These are phyloP conservation scores for Cosmorhoe ocellata DNA, from an alignment of 2,888 invertebrate genomes.

Conservation along the genomic window DNA sequence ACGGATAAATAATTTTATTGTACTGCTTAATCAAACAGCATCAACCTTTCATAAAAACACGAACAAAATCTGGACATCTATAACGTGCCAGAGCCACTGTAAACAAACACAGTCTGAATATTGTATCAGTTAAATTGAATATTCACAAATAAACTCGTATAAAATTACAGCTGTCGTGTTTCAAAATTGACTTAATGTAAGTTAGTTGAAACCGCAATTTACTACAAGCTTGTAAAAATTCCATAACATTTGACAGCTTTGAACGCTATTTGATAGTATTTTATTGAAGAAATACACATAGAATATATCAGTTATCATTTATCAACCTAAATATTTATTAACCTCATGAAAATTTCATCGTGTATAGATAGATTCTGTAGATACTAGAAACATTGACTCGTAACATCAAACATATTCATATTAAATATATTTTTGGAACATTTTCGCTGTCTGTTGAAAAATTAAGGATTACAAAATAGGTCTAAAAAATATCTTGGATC, in stretches of 20 bases:
- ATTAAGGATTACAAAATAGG: too few relatives aligned
- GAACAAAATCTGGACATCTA: too few relatives aligned
- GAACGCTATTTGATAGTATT: slow-evolving; percentile 24
- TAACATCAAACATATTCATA: too few relatives aligned
- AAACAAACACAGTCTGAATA: background rate
- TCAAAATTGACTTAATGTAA: background rate
- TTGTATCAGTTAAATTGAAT: background rate
- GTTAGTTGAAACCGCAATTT: slow-evolving; percentile 9
- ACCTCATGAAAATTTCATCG: slow-evolving; percentile 11
- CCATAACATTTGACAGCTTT: slow-evolving; percentile 26
- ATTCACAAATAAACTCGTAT: slow-evolving; percentile 1
- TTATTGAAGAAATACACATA: slow-evolving; percentile 22
- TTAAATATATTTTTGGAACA: too few relatives aligned
- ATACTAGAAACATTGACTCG: background rate
- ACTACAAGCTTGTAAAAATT: slow-evolving; percentile 23
- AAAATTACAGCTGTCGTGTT: slow-evolving; percentile 5
- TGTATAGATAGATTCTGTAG: background rate
- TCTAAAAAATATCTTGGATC: slow-evolving; percentile 23
- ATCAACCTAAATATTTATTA: slow-evolving; percentile 24
- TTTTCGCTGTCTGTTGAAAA: too few relatives aligned
- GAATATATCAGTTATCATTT: slow-evolving; percentile 28
- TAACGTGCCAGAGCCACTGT: background rate
- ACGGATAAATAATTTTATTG: too few relatives aligned
- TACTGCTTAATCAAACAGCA: too few relatives aligned
- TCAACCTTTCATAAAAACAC: too few relatives aligned